Evolutionary conservation across 37 sponge, comb jelly and placozoan genomes (phyloP).

Genomic region (Agelas oroides): DNA sequence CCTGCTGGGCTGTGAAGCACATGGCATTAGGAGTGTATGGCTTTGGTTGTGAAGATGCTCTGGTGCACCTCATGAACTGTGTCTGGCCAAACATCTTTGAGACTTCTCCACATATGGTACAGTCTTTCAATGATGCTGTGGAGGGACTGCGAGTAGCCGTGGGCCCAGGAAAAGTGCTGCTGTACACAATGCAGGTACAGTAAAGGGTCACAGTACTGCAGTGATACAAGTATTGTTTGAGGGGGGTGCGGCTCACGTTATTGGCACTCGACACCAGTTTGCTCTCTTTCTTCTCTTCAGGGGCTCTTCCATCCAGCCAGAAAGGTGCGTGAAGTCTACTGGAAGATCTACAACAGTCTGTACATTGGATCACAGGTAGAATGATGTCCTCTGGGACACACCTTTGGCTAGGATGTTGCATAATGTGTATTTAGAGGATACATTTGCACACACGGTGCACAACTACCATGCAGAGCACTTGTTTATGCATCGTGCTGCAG

Average conservation of each 20-base stretch:
- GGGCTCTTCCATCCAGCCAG: slow-evolving; percentile 98
- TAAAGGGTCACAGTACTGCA: not conserved
- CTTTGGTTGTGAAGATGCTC: slow-evolving; percentile 97
- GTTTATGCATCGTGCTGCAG: no score
- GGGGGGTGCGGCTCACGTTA: no score
- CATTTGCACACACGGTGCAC: no score
- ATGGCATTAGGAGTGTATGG: slow-evolving; percentile 98
- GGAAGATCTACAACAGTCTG: slow-evolving; percentile 95
- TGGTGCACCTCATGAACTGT: slow-evolving; percentile 91
- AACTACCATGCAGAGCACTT: no score
- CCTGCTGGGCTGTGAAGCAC: slow-evolving; percentile 97
- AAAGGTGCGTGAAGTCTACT: slow-evolving; percentile 94
- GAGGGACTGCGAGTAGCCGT: slow-evolving; percentile 89
- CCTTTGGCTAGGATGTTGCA: no score
- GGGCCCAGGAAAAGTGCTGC: slow-evolving; percentile 89
- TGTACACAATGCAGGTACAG: slow-evolving; percentile 86
- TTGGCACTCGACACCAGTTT: no score
- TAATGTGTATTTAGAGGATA: no score
- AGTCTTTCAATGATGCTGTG: slow-evolving; percentile 92
- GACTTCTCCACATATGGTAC: slow-evolving; percentile 93
- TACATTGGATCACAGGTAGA: slow-evolving; percentile 96
- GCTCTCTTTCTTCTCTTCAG: slow-evolving; percentile 51
- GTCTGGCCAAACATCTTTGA: slow-evolving; percentile 99
- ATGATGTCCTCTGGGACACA: no score
- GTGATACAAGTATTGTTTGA: no score